A percentile compares a stretch with the other conserved stretches of the same genome.
Evolutionary conservation across 1,140 invertebrate species (phyloP).

Genomic region (Pogonomyrmex barbatus): DNA sequence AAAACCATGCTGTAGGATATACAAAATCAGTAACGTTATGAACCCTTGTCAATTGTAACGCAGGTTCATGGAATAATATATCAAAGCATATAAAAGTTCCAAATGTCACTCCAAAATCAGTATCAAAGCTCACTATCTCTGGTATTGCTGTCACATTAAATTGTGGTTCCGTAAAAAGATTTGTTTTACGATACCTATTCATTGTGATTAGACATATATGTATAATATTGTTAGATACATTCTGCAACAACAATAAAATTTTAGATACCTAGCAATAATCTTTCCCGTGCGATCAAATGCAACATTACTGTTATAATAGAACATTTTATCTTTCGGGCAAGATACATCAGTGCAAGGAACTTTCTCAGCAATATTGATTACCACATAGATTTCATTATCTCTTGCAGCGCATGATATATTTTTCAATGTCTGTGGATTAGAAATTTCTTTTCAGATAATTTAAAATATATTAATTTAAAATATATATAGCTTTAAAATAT

Average conservation of each 20-base stretch:
- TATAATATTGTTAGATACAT: not conserved
- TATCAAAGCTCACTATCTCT: slow-evolving; percentile 88
- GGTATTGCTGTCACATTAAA: slow-evolving; percentile 85
- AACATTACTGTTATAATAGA: slow-evolving; percentile 92
- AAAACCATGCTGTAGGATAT: slow-evolving; percentile 91
- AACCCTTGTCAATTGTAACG: slow-evolving; percentile 86
- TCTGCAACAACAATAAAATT: not conserved
- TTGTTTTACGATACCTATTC: slow-evolving; percentile 90
- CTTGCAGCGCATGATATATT: slow-evolving; percentile 87
- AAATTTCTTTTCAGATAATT: not conserved
- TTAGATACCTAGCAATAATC: slow-evolving; percentile 85
- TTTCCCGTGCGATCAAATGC: slow-evolving; percentile 89
- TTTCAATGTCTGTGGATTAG: slow-evolving; percentile 80
- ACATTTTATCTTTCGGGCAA: slow-evolving; percentile 80
- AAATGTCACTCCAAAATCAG: slow-evolving; percentile 94
- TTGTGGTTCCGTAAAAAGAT: slow-evolving; percentile 88
- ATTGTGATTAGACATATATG: slow-evolving; percentile 15
- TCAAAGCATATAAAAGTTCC: slow-evolving; percentile 93
- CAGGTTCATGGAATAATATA: slow-evolving; percentile 89
- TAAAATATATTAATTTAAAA: not conserved
- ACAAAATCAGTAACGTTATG: slow-evolving; percentile 89
- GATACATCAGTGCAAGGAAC: slow-evolving; percentile 84
- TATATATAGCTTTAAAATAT: no score
- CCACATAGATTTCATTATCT: slow-evolving; percentile 87
- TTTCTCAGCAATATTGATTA: slow-evolving; percentile 91